Evolutionary conservation across 2,888 invertebrate genomes (phyloP), one percentile per base, ranked within the genome.

Genomic region (Fabriciana adippe): DNA sequence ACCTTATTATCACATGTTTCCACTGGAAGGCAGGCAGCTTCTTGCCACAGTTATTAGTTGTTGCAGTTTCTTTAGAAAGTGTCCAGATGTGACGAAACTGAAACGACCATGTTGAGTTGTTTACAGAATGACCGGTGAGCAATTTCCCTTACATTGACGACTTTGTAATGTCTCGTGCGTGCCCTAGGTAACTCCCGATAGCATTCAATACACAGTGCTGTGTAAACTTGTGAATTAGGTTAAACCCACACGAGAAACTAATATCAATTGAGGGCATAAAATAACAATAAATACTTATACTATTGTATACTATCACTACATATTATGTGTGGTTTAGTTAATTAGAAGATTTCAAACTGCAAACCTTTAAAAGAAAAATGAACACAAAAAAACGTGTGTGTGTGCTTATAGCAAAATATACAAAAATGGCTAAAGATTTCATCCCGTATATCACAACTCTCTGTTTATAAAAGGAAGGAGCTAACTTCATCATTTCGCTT

Each of bases 1-100:
- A 87, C 87, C 90, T 89, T 87, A 92, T 92, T 92, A 92, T 91
- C 88, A 90, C 91, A 87, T 88, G 88, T 90, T 90, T 89, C 88
- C 89, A 89, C 85, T 88, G 88, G 89, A 90, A 88, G 90, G 83
- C 81, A 79, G 81, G 84, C 81, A 84, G 84, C 86, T 82, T 81
- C 81, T 78, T 79, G 81, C 80, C 78, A 77, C 81, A 82, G 82
- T 84, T 86, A 86, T 85, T 86, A 85, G 81, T 79, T 70, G 81
- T 80, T 82, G 86, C 86, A 86, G 87, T 91, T 89, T 90, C 88
- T 91, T 88, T 92, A 90, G 92, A 92, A 92, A 92, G 91, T 88
- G 84, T 85, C 82, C 82, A 85, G 87, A 87, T 86, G 84, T 90
- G 90, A 90, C 88, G 89, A 91, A 91, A 91, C 81, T 87, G 81